Conservation (phyloP, 2,113 vertebrate species). For the Gadus chalcogrammus region DNA sequence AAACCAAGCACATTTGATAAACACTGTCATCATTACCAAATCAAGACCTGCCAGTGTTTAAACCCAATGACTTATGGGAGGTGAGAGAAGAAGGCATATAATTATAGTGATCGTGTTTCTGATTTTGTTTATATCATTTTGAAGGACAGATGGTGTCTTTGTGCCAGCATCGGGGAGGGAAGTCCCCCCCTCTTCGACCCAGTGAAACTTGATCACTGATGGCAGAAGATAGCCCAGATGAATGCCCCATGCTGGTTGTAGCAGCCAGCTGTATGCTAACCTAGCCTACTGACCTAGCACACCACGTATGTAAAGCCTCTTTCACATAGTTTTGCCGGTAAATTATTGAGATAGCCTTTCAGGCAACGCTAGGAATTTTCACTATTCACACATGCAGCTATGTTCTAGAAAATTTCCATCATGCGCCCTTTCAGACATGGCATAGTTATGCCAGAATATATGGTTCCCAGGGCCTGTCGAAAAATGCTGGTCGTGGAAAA, state of each 20-base stretch:
- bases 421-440: too few species aligned
- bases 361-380: too few species aligned
- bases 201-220: conserved; percentile 43
- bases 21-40: conserved; percentile 32
- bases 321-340: too few species aligned
- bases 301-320: conserved; percentile 42
- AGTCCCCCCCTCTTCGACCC: conserved; percentile 30
- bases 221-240: conserved; percentile 56
- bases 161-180: conserved; percentile 13
- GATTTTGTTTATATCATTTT: conserved; percentile 33
- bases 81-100: conserved; percentile 25
- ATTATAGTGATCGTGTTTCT: conserved; percentile 49
- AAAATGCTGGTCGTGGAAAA: too few species aligned
- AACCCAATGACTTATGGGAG: conserved; percentile 23
- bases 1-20: conserved; percentile 34
- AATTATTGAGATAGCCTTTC: too few species aligned
- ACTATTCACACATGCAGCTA: too few species aligned
- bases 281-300: conserved; percentile 9
- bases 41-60: conserved; percentile 39
- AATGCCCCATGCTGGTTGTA: conserved; percentile 38
- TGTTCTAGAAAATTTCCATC: too few species aligned
- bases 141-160: conserved; percentile 22
- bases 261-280: conserved; percentile 12
- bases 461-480: too few species aligned
- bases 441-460: too few species aligned